Conservation (phyloP, 1,140 invertebrate genomes). For the Drosophila funebris region DNA sequence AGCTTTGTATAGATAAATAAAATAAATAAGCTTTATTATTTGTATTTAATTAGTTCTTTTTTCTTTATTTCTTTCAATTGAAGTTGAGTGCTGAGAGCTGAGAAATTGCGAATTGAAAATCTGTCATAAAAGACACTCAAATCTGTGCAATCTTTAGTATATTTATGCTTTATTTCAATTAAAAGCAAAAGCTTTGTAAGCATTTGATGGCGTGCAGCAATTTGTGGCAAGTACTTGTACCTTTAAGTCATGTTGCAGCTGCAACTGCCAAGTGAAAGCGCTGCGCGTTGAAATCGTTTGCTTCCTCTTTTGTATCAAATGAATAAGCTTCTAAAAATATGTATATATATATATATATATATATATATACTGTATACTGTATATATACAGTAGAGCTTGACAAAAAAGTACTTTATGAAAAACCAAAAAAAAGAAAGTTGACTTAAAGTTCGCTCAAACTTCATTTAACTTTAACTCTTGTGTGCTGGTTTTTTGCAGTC, state of each 20-base stretch:
- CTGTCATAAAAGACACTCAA: too few species aligned
- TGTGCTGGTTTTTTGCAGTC: neutral
- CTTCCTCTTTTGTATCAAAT: neutral
- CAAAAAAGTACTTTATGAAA: neutral
- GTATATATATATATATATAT: neutral
- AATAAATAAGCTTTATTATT: too few species aligned
- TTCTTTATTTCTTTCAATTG: too few species aligned
- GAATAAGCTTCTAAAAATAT: neutral
- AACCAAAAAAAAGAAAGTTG: neutral
- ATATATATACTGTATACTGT: too few species aligned
- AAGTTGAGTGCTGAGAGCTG: too few species aligned
- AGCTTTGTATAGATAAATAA: too few species aligned
- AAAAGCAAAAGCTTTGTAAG: neutral
- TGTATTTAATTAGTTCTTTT: too few species aligned
- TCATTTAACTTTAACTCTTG: neutral
- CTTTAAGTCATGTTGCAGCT: constrained; percentile 2
- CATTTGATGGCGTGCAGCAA: neutral
- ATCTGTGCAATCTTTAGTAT: neutral
- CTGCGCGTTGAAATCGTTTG: neutral
- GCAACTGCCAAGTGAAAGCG: constrained; percentile 1
- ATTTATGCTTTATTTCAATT: neutral
- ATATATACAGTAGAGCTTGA: neutral
- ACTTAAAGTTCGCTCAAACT: neutral
- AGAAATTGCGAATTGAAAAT: too few species aligned
- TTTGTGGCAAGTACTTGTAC: neutral